These are phyloP conservation scores for Gastrophysa polygoni DNA, from an alignment of 2,888 invertebrate species.

Conservation along the genomic window DNA sequence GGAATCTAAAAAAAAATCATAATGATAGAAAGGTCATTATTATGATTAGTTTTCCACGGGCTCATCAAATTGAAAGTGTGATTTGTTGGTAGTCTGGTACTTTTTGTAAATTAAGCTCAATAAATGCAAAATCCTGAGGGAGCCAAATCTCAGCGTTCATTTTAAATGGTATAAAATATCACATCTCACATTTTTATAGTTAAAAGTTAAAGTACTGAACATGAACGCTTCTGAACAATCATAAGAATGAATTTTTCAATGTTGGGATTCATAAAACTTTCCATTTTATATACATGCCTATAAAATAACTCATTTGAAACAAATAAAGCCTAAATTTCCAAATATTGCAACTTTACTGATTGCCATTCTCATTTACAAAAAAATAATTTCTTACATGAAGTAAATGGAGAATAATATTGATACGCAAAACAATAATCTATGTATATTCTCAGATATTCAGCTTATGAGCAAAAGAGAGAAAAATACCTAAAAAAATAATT, in stretches of 20 bases:
- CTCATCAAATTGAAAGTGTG: background rate
- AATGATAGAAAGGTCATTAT: too few species aligned
- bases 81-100: constrained; percentile 20
- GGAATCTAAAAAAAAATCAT: too few species aligned
- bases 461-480: background rate
- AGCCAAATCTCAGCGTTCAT: constrained; percentile 54
- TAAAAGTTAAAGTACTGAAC: constrained; percentile 53
- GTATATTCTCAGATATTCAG: background rate
- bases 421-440: background rate
- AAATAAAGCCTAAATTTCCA: constrained; percentile 4
- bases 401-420: constrained; percentile 14
- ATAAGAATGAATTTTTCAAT: background rate
- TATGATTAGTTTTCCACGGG: too few species aligned
- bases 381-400: constrained; percentile 20
- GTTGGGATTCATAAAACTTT: background rate
- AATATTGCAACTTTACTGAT: constrained; percentile 25
- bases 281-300: constrained; percentile 15
- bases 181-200: constrained; percentile 56
- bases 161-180: constrained; percentile 59
- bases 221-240: constrained; percentile 34
- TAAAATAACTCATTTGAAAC: background rate
- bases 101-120: constrained; percentile 25
- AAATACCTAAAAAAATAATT: too few species aligned
- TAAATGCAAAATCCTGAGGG: constrained; percentile 54
- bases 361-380: constrained; percentile 28